Evolutionary conservation across 2,797 vertebrate species (phyloP).

Genomic region (Molossus molossus): DNA sequence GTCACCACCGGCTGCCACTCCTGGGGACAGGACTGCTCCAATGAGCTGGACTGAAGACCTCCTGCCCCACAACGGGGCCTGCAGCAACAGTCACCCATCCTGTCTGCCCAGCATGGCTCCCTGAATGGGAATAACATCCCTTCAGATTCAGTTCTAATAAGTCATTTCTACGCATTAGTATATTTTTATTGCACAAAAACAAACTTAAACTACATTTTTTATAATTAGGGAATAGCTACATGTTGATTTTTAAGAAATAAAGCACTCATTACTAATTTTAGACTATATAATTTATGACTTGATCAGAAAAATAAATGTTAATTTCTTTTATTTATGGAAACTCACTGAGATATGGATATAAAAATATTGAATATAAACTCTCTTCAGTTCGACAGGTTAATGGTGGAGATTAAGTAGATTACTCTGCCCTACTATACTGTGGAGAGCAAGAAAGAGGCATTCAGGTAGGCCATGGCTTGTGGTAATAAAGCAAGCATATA

Average conservation of each 20-base stretch:
- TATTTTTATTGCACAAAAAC: slow-evolving; percentile 31
- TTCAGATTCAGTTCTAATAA: background rate
- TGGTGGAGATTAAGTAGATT: background rate
- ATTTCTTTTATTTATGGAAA: slow-evolving; percentile 46
- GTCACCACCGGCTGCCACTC: too few relatives aligned
- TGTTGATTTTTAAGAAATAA: slow-evolving; percentile 54
- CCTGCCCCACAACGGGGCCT: accelerated
- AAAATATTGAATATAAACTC: slow-evolving; percentile 30
- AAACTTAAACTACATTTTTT: background rate
- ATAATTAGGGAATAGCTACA: background rate
- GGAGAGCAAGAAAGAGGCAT: slow-evolving; percentile 1
- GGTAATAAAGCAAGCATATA: slow-evolving; percentile 31
- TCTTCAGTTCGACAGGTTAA: background rate
- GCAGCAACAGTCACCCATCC: too few relatives aligned
- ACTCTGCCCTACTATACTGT: background rate
- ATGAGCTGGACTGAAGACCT: background rate
- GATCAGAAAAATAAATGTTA: slow-evolving; percentile 42
- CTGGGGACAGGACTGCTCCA: background rate
- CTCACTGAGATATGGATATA: slow-evolving; percentile 8
- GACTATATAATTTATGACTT: slow-evolving; percentile 14
- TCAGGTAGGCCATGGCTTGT: slow-evolving; percentile 23
- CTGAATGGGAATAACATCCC: background rate
- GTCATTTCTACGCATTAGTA: background rate
- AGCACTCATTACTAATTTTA: slow-evolving; percentile 1
- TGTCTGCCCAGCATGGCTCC: background rate